A percentile compares a stretch with the other conserved stretches of the same genome.
These are phyloP conservation scores for Tyto alba DNA, from an alignment of 2,113 vertebrate species.

Conservation along the genomic window DNA sequence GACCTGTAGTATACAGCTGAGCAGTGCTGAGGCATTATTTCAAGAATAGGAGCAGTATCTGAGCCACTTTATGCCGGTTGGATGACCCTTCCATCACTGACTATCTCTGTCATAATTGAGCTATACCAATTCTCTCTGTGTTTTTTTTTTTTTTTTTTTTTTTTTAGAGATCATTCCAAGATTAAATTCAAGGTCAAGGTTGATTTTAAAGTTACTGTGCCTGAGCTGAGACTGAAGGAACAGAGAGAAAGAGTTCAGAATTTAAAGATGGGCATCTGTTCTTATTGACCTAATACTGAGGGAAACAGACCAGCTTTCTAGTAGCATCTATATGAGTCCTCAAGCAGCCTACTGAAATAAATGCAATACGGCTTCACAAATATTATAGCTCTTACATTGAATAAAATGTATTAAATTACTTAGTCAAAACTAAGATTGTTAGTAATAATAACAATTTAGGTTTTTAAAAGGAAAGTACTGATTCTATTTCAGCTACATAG, in stretches of 20 bases:
- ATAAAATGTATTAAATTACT: neutral
- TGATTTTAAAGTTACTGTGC: neutral
- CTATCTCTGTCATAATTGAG: neutral
- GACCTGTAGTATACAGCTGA: neutral
- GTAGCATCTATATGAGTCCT: neutral
- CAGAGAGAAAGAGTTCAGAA: neutral
- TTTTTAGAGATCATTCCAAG: neutral
- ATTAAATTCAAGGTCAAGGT: neutral
- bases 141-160: neutral
- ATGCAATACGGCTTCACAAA: neutral
- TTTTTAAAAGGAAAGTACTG: neutral
- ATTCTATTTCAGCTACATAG: neutral
- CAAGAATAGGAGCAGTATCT: neutral
- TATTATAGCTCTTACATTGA: neutral
- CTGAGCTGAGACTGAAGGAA: neutral
- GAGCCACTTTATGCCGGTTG: neutral
- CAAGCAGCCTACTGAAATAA: neutral
- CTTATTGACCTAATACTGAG: neutral
- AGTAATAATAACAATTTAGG: neutral
- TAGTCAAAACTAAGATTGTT: neutral
- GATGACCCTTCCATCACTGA: neutral
- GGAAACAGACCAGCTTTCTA: neutral
- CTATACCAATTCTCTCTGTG: neutral
- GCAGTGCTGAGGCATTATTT: neutral
- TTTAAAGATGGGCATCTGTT: neutral